Conservation (phyloP, 2,888 invertebrate species). For the Cremastobaeus sp. region DNA sequence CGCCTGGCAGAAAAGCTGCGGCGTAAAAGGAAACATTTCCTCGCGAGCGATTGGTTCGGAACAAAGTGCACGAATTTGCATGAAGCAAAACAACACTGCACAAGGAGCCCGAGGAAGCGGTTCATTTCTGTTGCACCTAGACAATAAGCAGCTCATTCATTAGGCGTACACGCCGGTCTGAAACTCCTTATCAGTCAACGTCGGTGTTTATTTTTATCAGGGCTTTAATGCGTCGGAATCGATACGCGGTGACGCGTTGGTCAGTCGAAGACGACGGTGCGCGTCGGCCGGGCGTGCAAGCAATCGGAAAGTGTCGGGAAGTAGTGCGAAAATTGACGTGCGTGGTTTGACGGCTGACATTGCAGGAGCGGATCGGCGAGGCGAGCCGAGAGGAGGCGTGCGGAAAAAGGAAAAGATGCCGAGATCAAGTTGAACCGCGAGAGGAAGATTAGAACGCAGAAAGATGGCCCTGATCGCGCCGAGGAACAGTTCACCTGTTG, state of each 20-base stretch:
- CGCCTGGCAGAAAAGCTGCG: too few species aligned
- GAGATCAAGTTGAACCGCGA: conserved; percentile 25
- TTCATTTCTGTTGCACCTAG: too few species aligned
- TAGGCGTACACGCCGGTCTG: too few species aligned
- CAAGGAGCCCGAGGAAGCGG: too few species aligned
- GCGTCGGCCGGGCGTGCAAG: too few species aligned
- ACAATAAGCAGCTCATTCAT: too few species aligned
- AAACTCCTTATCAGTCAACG: conserved; percentile 32
- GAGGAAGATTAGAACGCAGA: conserved; percentile 38
- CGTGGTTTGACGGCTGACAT: neutral
- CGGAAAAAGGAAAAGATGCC: conserved; percentile 32
- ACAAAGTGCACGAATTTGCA: too few species aligned
- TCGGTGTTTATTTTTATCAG: conserved; percentile 41
- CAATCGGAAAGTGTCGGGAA: too few species aligned
- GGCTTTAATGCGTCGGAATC: conserved; percentile 26
- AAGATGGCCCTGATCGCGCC: conserved; percentile 79
- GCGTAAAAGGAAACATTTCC: too few species aligned
- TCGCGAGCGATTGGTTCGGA: too few species aligned
- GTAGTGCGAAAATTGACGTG: too few species aligned
- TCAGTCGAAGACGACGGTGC: neutral
- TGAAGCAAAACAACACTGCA: too few species aligned
- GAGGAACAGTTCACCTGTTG: conserved; percentile 83
- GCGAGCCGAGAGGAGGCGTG: neutral
- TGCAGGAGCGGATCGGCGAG: neutral
- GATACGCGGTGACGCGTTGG: conserved; percentile 18